Percentiles rank a stretch among this genome's conserved stretches.
phyloP scores from a whole-genome alignment of 2,888 invertebrate genomes.

The Bhutanitis thaidina region DNA sequence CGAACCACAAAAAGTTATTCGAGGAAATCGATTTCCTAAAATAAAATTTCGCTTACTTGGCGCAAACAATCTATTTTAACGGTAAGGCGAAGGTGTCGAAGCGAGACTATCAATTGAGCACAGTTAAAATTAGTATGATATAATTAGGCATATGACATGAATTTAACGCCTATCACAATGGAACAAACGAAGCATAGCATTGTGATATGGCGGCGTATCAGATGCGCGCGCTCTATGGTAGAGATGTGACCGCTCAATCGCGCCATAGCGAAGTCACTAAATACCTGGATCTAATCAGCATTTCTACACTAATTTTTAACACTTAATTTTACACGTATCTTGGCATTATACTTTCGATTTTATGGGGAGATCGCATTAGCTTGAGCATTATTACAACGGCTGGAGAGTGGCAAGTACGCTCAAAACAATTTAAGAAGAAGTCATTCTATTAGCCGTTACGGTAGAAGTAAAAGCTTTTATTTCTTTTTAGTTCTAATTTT shows the following conservation, averaged over 20 bases:
- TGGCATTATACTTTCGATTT: constrained; percentile 67
- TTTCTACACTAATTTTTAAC: constrained; percentile 79
- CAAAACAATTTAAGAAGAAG: no score
- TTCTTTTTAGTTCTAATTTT: no score
- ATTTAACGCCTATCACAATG: constrained; percentile 71
- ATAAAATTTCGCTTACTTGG: constrained; percentile 21
- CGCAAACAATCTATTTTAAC: constrained; percentile 15
- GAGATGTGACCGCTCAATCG: constrained; percentile 72
- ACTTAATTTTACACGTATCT: constrained; percentile 79
- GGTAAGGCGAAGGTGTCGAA: constrained; percentile 36
- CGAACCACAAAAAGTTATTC: constrained; percentile 35
- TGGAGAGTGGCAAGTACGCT: background rate
- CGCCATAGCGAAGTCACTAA: constrained; percentile 52
- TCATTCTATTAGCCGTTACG: no score
- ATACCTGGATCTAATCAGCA: constrained; percentile 78
- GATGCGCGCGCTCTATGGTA: constrained; percentile 56
- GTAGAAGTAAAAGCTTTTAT: no score
- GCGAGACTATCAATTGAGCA: constrained; percentile 59
- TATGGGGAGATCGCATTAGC: constrained; percentile 45
- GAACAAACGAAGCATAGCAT: constrained; percentile 73
- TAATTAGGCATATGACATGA: constrained; percentile 77
- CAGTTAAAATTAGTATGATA: constrained; percentile 63
- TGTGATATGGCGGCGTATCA: constrained; percentile 69
- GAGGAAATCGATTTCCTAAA: constrained; percentile 33
- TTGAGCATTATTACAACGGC: constrained; percentile 20